Percentiles rank a stretch among this genome's conserved stretches.
phyloP scores from a whole-genome alignment of 2,113 vertebrate species.

The Melanotaenia duboulayi region DNA sequence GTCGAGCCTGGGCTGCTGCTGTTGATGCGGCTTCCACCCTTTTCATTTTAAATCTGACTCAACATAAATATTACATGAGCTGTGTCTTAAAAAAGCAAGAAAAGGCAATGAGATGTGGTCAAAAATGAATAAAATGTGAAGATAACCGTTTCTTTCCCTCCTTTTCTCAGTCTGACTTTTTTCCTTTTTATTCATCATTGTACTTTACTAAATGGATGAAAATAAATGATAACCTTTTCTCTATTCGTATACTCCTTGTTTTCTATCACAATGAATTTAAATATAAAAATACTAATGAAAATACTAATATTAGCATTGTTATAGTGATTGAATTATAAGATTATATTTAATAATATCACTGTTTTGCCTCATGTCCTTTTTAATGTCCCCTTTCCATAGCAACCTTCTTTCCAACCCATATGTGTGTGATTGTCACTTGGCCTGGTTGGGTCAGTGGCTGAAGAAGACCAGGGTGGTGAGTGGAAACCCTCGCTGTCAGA shows the following conservation, averaged over 20 bases:
- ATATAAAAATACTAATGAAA: conserved; percentile 24
- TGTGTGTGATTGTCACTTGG: conserved; percentile 96
- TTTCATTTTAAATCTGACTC: conserved; percentile 47
- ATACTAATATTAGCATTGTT: conserved; percentile 9
- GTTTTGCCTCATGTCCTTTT: neutral
- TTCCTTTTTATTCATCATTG: conserved; percentile 15
- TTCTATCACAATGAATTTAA: conserved; percentile 46
- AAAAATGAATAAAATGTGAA: conserved; percentile 48
- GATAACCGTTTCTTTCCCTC: conserved; percentile 62
- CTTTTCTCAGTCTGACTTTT: conserved; percentile 22
- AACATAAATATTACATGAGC: conserved; percentile 70
- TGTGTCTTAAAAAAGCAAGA: conserved; percentile 38
- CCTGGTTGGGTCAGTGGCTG: conserved; percentile 97
- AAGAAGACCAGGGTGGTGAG: conserved; percentile 95
- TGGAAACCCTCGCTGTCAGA: conserved; percentile 97
- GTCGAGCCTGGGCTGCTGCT: neutral
- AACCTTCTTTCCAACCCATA: conserved; percentile 98
- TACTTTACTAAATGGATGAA: conserved; percentile 55
- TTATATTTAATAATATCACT: neutral
- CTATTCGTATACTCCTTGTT: conserved; percentile 31
- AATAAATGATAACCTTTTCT: conserved; percentile 64
- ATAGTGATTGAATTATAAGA: neutral
- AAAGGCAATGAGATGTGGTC: conserved; percentile 35
- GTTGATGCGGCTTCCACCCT: neutral
- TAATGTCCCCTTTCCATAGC: conserved; percentile 70